Evolutionary conservation across 2,888 invertebrate genomes (phyloP).

Genomic region (Ametastegia equiseti): DNA sequence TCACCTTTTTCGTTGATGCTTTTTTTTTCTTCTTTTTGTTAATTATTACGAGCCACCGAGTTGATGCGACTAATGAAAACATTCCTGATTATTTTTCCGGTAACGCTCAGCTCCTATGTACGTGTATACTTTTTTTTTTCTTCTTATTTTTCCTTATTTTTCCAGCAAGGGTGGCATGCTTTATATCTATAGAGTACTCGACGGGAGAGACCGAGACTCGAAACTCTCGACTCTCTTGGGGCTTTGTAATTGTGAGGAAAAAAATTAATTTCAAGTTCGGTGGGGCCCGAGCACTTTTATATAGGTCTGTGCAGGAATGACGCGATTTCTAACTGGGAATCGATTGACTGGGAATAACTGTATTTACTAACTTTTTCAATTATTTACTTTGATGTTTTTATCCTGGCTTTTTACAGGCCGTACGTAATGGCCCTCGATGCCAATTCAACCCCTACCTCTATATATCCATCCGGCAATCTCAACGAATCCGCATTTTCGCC

Average conservation of each 20-base stretch:
- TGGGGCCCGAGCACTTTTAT: not conserved
- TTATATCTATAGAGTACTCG: not conserved
- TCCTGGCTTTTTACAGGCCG: not conserved
- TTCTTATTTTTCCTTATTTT: not conserved
- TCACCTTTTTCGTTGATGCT: no score
- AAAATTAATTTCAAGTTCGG: slow-evolving; percentile 30
- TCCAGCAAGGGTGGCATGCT: not conserved
- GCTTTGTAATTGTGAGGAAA: slow-evolving; percentile 24
- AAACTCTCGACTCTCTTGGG: slow-evolving; percentile 8
- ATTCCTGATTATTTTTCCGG: slow-evolving; percentile 34
- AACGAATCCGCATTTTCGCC: not conserved
- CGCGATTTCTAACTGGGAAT: not conserved
- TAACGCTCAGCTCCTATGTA: not conserved
- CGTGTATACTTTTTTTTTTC: not conserved
- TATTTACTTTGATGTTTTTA: slow-evolving; percentile 26
- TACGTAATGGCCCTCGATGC: not conserved
- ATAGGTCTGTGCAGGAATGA: not conserved
- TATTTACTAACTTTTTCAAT: slow-evolving; percentile 39
- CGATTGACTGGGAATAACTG: slow-evolving; percentile 32
- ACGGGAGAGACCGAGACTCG: not conserved
- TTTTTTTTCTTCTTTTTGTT: slow-evolving; percentile 49
- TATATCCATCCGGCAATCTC: not conserved
- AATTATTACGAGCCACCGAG: slow-evolving; percentile 54
- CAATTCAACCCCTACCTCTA: not conserved
- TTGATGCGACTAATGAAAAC: slow-evolving; percentile 56